Percentiles rank a stretch among this genome's conserved stretches.
phyloP scores from a whole-genome alignment of 2,113 vertebrate species.

The Cyprinodon tularosa region DNA sequence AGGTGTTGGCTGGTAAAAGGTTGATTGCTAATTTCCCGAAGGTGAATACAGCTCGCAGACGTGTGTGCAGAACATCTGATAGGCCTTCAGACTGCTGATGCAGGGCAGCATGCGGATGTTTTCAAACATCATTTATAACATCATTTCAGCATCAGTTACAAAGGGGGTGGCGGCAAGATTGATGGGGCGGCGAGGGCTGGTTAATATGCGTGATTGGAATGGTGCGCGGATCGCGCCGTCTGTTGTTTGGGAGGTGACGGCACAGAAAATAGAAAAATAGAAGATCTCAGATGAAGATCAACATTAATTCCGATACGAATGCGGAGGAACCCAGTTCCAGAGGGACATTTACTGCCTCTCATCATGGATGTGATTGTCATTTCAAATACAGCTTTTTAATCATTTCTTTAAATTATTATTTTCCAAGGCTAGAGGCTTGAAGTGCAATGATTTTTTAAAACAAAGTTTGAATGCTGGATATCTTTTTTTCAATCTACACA shows the following conservation, averaged over 20 bases:
- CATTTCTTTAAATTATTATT: background rate
- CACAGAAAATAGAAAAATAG: slow-evolving; percentile 34
- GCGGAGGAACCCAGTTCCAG: too few relatives aligned
- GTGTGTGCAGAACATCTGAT: slow-evolving; percentile 60
- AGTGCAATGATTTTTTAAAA: background rate
- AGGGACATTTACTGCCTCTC: background rate
- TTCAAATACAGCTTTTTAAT: background rate
- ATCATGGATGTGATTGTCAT: background rate
- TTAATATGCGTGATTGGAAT: slow-evolving; percentile 72
- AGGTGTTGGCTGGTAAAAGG: slow-evolving; percentile 71
- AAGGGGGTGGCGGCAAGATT: slow-evolving; percentile 65
- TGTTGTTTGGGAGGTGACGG: slow-evolving; percentile 37
- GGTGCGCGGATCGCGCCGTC: slow-evolving; percentile 31
- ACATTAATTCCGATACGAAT: slow-evolving; percentile 42
- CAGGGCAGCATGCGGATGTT: slow-evolving; percentile 41
- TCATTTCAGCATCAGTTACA: slow-evolving; percentile 68
- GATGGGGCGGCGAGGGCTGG: slow-evolving; percentile 61
- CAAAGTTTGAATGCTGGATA: background rate
- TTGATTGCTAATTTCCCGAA: slow-evolving; percentile 75
- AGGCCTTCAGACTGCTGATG: slow-evolving; percentile 58
- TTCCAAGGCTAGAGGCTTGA: background rate
- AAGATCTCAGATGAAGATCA: slow-evolving; percentile 36
- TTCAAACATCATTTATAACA: slow-evolving; percentile 71
- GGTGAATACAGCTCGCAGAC: slow-evolving; percentile 62
- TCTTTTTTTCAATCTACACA: background rate